Conservation (phyloP, 2,797 vertebrate species). For the Siniperca obscura region DNA sequence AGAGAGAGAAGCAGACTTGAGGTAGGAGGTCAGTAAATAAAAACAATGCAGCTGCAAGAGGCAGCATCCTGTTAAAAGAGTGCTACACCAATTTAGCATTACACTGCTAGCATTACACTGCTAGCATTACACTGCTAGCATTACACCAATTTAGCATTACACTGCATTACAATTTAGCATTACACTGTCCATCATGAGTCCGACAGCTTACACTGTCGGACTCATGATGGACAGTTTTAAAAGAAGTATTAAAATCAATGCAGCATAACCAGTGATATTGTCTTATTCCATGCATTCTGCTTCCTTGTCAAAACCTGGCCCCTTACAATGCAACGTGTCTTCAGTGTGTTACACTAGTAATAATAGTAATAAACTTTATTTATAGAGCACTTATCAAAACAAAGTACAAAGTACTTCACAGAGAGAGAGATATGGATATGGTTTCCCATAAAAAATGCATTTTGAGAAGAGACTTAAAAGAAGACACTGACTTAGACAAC, state of each 20-base stretch:
- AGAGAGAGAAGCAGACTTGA: background rate
- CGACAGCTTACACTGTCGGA: background rate
- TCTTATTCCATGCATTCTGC: background rate
- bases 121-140: too few species aligned
- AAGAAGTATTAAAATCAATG: background rate
- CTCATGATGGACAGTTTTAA: background rate
- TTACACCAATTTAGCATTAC: too few species aligned
- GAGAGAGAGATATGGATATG: too few species aligned
- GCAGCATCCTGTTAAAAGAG: background rate
- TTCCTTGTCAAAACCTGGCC: background rate
- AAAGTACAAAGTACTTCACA: too few species aligned
- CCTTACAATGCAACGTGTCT: background rate
- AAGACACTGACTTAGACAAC: too few species aligned
- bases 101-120: too few species aligned
- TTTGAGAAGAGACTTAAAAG: too few species aligned
- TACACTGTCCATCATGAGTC: too few species aligned
- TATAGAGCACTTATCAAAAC: too few species aligned
- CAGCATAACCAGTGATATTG: background rate
- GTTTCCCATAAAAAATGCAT: too few species aligned
- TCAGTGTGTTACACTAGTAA: background rate
- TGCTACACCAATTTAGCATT: background rate
- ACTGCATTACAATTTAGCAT: too few species aligned
- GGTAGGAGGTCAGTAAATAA: background rate
- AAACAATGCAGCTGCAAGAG: conserved; percentile 6
- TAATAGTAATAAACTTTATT: too few species aligned